Conservation (phyloP, 2,797 vertebrate genomes). For the Oryzias dopingdopingensis region DNA sequence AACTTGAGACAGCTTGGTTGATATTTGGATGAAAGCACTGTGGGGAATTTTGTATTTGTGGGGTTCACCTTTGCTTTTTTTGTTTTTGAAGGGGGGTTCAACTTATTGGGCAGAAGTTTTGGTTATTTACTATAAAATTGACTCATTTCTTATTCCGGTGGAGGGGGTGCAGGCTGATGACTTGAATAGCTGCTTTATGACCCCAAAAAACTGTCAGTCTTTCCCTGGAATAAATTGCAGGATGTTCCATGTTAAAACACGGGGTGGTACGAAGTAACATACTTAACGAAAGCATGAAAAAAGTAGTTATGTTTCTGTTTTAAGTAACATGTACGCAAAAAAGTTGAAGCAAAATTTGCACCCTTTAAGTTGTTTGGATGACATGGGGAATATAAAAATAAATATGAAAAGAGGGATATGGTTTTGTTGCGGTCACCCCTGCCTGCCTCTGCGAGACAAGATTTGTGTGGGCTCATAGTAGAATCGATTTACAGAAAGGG, state of each 20-base stretch:
- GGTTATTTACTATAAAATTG: slow-evolving; percentile 84
- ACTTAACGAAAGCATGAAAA: too few species aligned
- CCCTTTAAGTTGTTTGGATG: too few species aligned
- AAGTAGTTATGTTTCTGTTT: rapidly evolving
- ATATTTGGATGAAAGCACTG: too few species aligned
- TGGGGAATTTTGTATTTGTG: slow-evolving; percentile 52
- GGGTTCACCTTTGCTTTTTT: slow-evolving; percentile 68
- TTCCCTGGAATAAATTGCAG: slow-evolving; percentile 92
- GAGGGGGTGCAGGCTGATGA: slow-evolving; percentile 80
- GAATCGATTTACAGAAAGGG: slow-evolving; percentile 87
- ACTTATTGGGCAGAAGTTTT: slow-evolving; percentile 80
- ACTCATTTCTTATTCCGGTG: slow-evolving; percentile 87
- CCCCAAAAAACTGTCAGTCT: slow-evolving; percentile 92
- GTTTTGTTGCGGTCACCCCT: slow-evolving; percentile 44
- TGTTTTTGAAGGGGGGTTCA: slow-evolving; percentile 32
- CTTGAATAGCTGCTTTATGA: slow-evolving; percentile 90
- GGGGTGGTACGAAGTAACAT: slow-evolving; percentile 24
- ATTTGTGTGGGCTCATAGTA: slow-evolving; percentile 82
- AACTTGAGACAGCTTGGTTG: too few species aligned
- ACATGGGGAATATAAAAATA: neutral
- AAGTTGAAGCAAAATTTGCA: rapidly evolving
- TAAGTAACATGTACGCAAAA: rapidly evolving
- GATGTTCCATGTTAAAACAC: slow-evolving; percentile 68
- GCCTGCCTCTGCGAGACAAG: slow-evolving; percentile 57
- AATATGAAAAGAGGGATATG: neutral